phyloP scores from a whole-genome alignment of 2,888 invertebrate species.

The Melangyna quadrimaculata region DNA sequence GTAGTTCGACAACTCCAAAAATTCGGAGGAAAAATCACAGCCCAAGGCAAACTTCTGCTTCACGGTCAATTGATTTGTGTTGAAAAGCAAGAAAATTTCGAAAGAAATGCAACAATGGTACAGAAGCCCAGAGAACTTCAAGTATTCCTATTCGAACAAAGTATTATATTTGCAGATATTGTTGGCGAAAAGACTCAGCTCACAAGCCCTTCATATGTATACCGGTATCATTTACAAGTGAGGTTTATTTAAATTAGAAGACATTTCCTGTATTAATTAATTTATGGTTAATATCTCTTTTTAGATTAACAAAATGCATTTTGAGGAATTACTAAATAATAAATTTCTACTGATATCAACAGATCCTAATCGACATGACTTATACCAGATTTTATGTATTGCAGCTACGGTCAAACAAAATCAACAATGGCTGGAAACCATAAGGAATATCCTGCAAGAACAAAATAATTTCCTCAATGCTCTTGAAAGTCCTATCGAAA shows the following conservation, averaged over 20 bases:
- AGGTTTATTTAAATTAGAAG: conserved; percentile 65
- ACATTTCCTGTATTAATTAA: too few relatives aligned
- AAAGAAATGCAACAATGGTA: conserved; percentile 76
- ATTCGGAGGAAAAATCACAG: conserved; percentile 98
- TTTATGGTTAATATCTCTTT: too few relatives aligned
- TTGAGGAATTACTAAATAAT: conserved; percentile 85
- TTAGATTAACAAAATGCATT: conserved; percentile 99
- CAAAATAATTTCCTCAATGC: conserved; percentile 97
- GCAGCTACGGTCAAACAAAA: conserved; percentile 88
- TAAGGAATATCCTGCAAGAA: conserved; percentile 93
- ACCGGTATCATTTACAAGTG: conserved; percentile 97
- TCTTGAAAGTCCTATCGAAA: conserved; percentile 96
- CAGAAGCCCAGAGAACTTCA: conserved; percentile 89
- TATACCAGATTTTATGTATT: conserved; percentile 88
- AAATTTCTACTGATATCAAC: conserved; percentile 91
- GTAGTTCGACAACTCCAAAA: conserved; percentile 97
- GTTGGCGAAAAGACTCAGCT: conserved; percentile 95
- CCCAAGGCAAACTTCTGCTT: conserved; percentile 96
- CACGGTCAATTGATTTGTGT: conserved; percentile 90
- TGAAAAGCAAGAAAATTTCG: conserved; percentile 83
- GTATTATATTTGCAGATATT: conserved; percentile 97
- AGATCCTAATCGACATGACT: conserved; percentile 88
- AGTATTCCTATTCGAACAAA: conserved; percentile 99
- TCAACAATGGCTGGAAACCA: conserved; percentile 91
- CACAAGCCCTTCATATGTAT: conserved; percentile 95